phyloP scores from a whole-genome alignment of 1,140 invertebrate genomes.

The Drosophila sp. region DNA sequence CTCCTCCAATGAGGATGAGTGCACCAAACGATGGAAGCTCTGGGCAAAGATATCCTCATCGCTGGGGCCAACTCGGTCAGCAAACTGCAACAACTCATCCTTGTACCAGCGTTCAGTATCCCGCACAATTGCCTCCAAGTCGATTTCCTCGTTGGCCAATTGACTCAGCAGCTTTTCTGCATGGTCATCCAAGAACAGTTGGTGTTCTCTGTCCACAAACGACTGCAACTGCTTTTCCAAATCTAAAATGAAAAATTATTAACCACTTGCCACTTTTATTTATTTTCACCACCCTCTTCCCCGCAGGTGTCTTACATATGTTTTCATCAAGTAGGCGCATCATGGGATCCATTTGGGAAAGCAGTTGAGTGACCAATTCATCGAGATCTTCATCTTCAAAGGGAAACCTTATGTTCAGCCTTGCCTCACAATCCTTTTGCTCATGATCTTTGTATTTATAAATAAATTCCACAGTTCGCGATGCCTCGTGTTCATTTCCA shows the following conservation, averaged over 20 bases:
- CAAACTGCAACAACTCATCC: conserved; percentile 87
- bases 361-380: conserved; percentile 82
- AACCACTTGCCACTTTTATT: too few species aligned
- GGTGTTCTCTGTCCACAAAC: conserved; percentile 84
- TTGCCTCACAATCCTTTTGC: conserved; percentile 42
- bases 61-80: conserved; percentile 88
- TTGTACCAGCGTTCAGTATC: conserved; percentile 88
- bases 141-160: conserved; percentile 84
- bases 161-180: conserved; percentile 84
- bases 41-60: conserved; percentile 92
- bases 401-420: conserved; percentile 71
- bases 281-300: background rate
- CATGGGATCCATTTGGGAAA: conserved; percentile 82
- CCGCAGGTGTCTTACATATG: conserved; percentile 67
- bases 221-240: conserved; percentile 73
- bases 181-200: conserved; percentile 84
- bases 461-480: conserved; percentile 50
- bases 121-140: conserved; percentile 88
- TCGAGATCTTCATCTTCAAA: conserved; percentile 77
- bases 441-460: conserved; percentile 74
- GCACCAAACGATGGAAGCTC: conserved; percentile 91
- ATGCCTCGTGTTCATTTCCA: conserved; percentile 21
- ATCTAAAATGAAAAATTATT: conserved; percentile 29
- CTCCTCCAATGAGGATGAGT: conserved; percentile 90
- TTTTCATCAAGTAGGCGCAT: conserved; percentile 83